These are phyloP conservation scores for Bothrops jararaca DNA, from an alignment of 2,113 vertebrate genomes.

Conservation along the genomic window DNA sequence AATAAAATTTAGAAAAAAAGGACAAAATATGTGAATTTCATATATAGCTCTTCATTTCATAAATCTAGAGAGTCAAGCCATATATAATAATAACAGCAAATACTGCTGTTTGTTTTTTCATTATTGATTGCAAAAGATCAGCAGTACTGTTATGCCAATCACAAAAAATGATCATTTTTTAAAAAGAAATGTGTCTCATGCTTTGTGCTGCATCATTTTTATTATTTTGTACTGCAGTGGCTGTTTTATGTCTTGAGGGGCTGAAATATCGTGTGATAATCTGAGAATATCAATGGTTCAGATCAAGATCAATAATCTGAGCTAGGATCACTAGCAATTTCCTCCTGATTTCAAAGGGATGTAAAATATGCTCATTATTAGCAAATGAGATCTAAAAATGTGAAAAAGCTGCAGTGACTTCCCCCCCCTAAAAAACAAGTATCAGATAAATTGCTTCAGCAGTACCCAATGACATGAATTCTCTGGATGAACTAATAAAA, in stretches of 20 bases:
- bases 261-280: background rate
- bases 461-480: background rate
- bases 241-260: background rate
- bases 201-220: background rate
- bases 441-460: background rate
- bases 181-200: background rate
- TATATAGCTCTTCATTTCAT: background rate
- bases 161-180: background rate
- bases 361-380: background rate
- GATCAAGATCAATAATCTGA: background rate
- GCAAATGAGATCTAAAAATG: background rate
- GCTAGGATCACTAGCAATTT: background rate
- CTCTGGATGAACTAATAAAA: slow-evolving; percentile 6
- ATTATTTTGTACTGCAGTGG: background rate
- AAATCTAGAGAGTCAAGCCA: background rate
- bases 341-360: background rate
- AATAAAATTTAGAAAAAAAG: background rate
- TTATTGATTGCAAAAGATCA: background rate
- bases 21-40: background rate
- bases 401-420: too few species aligned
- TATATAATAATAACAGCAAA: background rate
- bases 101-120: background rate
- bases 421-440: background rate
- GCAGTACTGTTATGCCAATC: background rate
- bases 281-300: background rate